Evolutionary conservation across 2,797 vertebrate species (phyloP), one percentile per base, ranked within the genome.

Genomic region (Halcyon smyrnensis): DNA sequence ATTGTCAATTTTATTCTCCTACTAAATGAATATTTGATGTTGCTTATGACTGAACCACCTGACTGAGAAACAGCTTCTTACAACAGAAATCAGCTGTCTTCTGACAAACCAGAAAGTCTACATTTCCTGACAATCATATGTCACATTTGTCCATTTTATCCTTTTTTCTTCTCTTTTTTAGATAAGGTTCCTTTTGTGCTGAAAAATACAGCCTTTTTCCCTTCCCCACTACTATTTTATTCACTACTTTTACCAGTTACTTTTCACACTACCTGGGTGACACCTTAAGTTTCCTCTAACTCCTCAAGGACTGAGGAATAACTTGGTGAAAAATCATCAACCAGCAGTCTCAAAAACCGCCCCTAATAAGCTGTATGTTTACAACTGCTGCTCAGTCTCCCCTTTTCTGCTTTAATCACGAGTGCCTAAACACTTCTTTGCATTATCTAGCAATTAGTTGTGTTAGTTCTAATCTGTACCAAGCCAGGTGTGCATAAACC

Each of bases 1-100:
- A 60, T 79, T 60, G 64, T 24, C 75, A 87, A 60, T 84, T 97
- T 62, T 93, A 77, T 90, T 95, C 74, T 90, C 86, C 89, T 90
- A 71, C 41, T 63, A 95, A 89, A 92, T 19, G 53, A 94, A 75
- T 63, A 89, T 41, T 96, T 94, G 81, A 86, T 68, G 82, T 43
- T 89, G 50, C 46, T 81, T 84, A 56, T 77, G 71, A 84, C 50
- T 95, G 88, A 95, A 48, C 32, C 54, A 89, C 39, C 67, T 84
- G 53, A 87, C 60, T 87, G 50, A 84, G 74, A 96, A 96, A 77
- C 32, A 85, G 54, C 45, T 81, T 75, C 19, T 57, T 8, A 30
- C 19, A 78, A 71, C 12, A 78, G 24, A 95, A 81, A 65, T 19
- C 75, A 94, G 71, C 78, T 92, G 37, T 51, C 79, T 90, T 95